A percentile compares a stretch with the other conserved stretches of the same genome.
Conservation (phyloP, 2,888 invertebrate genomes). For the Pinctada fucata region DNA sequence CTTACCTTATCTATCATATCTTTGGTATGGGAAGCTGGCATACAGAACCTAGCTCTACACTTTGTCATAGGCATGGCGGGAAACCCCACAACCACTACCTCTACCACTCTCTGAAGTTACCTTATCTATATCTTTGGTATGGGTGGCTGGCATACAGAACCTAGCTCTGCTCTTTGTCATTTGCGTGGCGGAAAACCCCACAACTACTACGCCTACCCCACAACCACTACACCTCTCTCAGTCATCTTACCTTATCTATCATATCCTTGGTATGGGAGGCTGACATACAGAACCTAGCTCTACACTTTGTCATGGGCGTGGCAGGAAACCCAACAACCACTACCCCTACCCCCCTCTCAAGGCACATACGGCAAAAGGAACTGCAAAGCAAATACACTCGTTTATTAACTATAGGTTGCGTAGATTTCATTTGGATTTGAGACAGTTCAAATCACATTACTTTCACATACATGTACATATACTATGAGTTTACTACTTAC, state of each 20-base stretch:
- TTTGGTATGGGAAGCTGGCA: constrained; percentile 96
- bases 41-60: constrained; percentile 88
- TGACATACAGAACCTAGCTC: constrained; percentile 90
- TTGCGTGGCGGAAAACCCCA: constrained; percentile 98
- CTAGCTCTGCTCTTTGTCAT: constrained; percentile 88
- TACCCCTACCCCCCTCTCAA: constrained; percentile 89
- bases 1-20: constrained; percentile 89
- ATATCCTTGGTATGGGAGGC: constrained; percentile 97
- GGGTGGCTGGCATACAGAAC: constrained; percentile 78
- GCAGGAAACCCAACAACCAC: constrained; percentile 99
- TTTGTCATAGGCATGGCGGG: constrained; percentile 97
- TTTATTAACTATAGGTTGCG: no score
- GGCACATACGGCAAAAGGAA: constrained; percentile 89
- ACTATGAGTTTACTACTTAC: constrained; percentile 19
- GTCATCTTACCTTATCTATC: constrained; percentile 85
- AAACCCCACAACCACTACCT: constrained; percentile 97
- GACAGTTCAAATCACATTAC: no score
- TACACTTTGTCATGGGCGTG: constrained; percentile 93
- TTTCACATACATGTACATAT: no score
- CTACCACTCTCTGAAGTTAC: constrained; percentile 88
- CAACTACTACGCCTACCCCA: constrained; percentile 94
- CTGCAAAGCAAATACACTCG: constrained; percentile 78
- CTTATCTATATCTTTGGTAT: constrained; percentile 10
- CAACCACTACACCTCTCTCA: constrained; percentile 85
- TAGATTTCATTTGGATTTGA: no score